Percentiles rank a stretch among this genome's conserved stretches.
These are phyloP conservation scores for Burhinus oedicnemus DNA, from an alignment of 2,113 vertebrate genomes.

Conservation along the genomic window DNA sequence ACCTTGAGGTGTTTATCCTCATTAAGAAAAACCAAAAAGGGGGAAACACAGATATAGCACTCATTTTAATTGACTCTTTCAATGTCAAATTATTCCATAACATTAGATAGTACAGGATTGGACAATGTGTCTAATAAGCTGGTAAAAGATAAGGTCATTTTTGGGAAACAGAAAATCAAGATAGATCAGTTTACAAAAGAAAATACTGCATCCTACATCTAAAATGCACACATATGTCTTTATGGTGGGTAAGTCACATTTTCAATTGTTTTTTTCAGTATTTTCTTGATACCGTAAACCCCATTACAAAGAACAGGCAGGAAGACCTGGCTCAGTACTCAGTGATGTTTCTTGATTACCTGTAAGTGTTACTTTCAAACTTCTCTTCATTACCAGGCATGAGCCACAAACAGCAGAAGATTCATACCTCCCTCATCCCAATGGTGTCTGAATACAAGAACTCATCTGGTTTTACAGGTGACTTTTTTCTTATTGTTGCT, in stretches of 20 bases:
- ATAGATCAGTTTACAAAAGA: background rate
- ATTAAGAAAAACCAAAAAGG: background rate
- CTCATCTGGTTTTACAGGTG: background rate
- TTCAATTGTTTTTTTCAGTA: background rate
- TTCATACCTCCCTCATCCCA: background rate
- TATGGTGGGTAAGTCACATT: background rate
- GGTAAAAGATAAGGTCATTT: background rate
- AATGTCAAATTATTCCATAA: background rate
- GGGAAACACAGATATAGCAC: background rate
- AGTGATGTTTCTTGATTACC: background rate
- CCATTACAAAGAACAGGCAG: background rate
- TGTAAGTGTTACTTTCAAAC: background rate
- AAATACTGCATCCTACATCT: background rate
- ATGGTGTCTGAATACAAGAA: background rate
- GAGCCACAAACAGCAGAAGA: background rate
- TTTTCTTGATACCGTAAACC: background rate
- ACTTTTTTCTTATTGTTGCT: background rate
- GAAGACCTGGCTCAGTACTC: fast-evolving
- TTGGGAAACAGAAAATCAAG: background rate
- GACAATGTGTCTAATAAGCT: background rate
- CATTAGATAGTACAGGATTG: background rate
- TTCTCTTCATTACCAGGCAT: background rate
- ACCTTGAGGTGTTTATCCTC: background rate
- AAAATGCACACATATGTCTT: background rate
- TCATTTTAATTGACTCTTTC: background rate